phyloP scores from a whole-genome alignment of 1,140 invertebrate genomes.

The Papilio machaon region DNA sequence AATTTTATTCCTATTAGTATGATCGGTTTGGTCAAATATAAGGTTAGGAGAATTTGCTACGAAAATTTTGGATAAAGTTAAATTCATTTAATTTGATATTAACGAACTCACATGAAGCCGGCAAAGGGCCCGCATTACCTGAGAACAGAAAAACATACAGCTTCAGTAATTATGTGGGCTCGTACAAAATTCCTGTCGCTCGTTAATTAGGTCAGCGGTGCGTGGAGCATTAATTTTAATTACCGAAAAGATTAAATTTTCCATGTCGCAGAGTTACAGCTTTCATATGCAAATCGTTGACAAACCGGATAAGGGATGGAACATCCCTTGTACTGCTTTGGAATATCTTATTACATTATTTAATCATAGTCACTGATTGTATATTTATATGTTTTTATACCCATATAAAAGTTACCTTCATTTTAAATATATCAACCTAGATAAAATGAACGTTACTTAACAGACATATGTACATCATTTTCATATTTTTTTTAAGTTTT shows the following conservation, averaged over 20 bases:
- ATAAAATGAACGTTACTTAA: too few relatives aligned
- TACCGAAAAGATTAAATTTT: slow-evolving; percentile 76
- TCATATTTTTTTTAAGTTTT: too few relatives aligned
- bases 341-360: slow-evolving; percentile 4
- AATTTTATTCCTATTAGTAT: too few relatives aligned
- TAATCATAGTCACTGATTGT: slow-evolving; percentile 22
- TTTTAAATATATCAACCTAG: too few relatives aligned
- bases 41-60: neutral
- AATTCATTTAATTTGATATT: slow-evolving; percentile 12
- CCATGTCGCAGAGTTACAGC: slow-evolving; percentile 66
- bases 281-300: slow-evolving; percentile 73
- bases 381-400: neutral
- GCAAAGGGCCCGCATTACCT: slow-evolving; percentile 51
- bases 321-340: neutral
- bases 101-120: slow-evolving; percentile 36
- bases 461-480: too few relatives aligned
- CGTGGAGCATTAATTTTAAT: slow-evolving; percentile 66
- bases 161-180: slow-evolving; percentile 58
- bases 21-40: neutral
- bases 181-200: slow-evolving; percentile 46
- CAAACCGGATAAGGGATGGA: slow-evolving; percentile 33
- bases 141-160: slow-evolving; percentile 53
- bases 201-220: slow-evolving; percentile 67
- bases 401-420: too few relatives aligned
- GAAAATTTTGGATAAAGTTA: neutral